phyloP scores from a whole-genome alignment of 2,888 invertebrate genomes.

The Drosophila buzzatii region DNA sequence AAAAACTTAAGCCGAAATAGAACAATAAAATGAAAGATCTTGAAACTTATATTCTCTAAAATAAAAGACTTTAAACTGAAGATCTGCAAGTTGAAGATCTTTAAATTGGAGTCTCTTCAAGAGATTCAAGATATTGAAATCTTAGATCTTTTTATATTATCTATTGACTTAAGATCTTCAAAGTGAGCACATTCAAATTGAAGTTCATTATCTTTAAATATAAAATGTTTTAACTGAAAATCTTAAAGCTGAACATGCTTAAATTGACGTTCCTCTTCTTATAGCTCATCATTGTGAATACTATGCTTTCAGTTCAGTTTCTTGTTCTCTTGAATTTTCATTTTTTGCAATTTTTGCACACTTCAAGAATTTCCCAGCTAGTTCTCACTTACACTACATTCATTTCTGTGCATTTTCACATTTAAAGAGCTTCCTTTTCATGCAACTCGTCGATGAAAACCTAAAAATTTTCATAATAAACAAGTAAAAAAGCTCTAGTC shows the following conservation, averaged over 20 bases:
- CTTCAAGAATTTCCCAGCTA: background rate
- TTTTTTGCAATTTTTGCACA: background rate
- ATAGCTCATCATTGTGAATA: background rate
- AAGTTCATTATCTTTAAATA: background rate
- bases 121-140: background rate
- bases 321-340: background rate
- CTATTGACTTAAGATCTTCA: too few relatives aligned
- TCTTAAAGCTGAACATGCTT: background rate
- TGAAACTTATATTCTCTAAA: too few relatives aligned
- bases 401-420: background rate
- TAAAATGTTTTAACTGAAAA: background rate
- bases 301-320: background rate
- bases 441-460: background rate
- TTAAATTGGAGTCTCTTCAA: background rate
- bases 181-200: background rate
- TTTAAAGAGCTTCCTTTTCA: background rate
- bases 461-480: background rate
- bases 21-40: too few relatives aligned
- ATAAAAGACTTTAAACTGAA: too few relatives aligned
- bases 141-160: background rate
- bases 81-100: too few relatives aligned
- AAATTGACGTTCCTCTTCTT: background rate
- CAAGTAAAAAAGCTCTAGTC: background rate
- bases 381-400: background rate
- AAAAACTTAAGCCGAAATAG: too few relatives aligned